Percentiles rank a stretch among this genome's conserved stretches.
phyloP scores from a whole-genome alignment of 37 sponge, comb jelly and placozoan genomes.

The Hormiphora californensis region DNA sequence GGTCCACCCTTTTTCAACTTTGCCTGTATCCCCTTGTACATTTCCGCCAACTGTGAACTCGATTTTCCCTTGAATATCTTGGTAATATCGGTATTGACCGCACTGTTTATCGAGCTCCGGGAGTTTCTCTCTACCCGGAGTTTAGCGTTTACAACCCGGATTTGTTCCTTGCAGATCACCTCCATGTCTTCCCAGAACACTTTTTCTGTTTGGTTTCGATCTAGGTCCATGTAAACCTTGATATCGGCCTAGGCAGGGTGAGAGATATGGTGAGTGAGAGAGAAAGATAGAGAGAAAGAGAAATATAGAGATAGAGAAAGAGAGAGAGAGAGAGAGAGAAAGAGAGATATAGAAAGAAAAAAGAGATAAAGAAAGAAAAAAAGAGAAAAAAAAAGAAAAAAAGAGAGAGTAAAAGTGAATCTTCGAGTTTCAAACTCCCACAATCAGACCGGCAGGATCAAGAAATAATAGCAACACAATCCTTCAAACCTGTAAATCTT shows the following conservation, averaged over 20 bases:
- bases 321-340: too few species aligned
- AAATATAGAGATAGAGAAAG: too few species aligned
- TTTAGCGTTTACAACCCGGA: neutral
- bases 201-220: slow-evolving; percentile 58
- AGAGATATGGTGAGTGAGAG: too few species aligned
- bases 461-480: too few species aligned
- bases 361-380: too few species aligned
- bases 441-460: too few species aligned
- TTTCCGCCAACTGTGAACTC: slow-evolving; percentile 62
- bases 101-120: slow-evolving; percentile 62
- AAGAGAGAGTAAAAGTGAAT: too few species aligned
- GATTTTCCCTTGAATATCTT: slow-evolving; percentile 82
- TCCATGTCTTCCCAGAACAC: slow-evolving; percentile 75
- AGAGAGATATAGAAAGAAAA: too few species aligned
- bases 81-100: slow-evolving; percentile 74
- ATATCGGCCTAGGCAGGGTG: too few species aligned
- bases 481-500: slow-evolving; percentile 90
- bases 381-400: too few species aligned
- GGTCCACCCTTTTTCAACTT: slow-evolving; percentile 68
- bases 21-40: slow-evolving; percentile 72
- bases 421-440: too few species aligned
- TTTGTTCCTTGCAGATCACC: slow-evolving; percentile 29
- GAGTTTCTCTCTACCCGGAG: slow-evolving; percentile 22
- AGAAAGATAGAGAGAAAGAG: too few species aligned
- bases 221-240: slow-evolving; percentile 80